These are phyloP conservation scores for Poeciliopsis gracilis DNA, from an alignment of 2,797 vertebrate genomes.

Conservation along the genomic window DNA sequence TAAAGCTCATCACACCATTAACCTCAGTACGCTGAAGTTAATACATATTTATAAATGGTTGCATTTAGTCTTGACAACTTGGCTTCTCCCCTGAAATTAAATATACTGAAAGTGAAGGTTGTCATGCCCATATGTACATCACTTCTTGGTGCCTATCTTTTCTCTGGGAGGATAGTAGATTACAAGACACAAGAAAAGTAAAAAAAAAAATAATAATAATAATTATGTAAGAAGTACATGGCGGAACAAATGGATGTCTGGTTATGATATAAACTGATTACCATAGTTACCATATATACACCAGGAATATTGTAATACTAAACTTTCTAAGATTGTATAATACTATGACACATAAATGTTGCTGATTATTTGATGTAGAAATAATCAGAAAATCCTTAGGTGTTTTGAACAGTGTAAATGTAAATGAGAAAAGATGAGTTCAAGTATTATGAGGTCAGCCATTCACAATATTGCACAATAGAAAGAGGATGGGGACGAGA, in stretches of 20 bases:
- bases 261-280: neutral
- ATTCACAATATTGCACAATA: neutral
- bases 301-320: neutral
- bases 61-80: constrained; percentile 14
- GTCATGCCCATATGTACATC: neutral
- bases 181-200: neutral
- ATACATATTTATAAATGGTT: constrained; percentile 22
- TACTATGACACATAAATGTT: neutral
- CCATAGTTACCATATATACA: neutral
- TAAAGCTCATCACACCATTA: constrained; percentile 37
- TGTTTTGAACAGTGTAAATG: neutral
- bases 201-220: too few species aligned
- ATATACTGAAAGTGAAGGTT: neutral
- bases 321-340: neutral
- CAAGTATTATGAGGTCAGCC: neutral
- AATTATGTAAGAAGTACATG: neutral
- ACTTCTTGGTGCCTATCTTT: neutral
- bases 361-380: neutral
- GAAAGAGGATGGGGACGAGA: neutral
- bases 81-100: neutral
- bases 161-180: neutral
- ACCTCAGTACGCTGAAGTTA: constrained; percentile 19
- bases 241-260: neutral
- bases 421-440: too few species aligned
- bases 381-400: too few species aligned